phyloP scores from a whole-genome alignment of 2,797 vertebrate genomes.

The Limnodromus scolopaceus region DNA sequence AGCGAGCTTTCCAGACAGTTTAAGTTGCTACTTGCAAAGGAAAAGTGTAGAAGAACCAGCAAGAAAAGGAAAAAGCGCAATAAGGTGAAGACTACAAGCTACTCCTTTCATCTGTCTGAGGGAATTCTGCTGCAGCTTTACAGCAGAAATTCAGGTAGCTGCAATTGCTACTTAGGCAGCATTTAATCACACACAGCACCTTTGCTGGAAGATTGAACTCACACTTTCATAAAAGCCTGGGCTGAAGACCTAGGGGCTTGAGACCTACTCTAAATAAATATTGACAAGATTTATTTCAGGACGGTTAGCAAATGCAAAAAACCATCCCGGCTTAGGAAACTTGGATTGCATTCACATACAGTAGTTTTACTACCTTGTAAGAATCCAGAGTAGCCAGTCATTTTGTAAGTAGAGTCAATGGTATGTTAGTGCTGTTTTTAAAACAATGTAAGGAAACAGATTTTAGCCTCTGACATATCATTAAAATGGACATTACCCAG shows the following conservation, averaged over 20 bases:
- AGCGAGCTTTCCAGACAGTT: neutral
- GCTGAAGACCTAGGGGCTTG: neutral
- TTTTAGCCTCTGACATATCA: neutral
- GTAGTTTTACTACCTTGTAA: neutral
- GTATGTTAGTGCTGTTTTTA: neutral
- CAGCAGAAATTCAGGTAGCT: no score
- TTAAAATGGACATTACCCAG: neutral
- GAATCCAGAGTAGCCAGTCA: fast-evolving
- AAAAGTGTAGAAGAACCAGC: neutral
- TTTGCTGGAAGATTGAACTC: neutral
- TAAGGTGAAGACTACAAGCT: neutral
- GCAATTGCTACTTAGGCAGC: fast-evolving
- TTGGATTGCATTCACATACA: neutral
- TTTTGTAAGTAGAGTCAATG: neutral
- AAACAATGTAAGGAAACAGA: neutral
- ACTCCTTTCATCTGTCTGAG: fast-evolving
- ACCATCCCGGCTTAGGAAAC: neutral
- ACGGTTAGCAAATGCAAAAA: neutral
- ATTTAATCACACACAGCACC: neutral
- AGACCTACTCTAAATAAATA: neutral
- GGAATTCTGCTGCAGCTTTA: neutral
- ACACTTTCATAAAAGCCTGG: neutral
- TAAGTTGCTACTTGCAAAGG: neutral
- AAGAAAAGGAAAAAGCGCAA: neutral
- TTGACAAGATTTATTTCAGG: neutral